These are phyloP conservation scores for Brachyptera putata DNA, from an alignment of 2,888 invertebrate genomes.

Conservation along the genomic window DNA sequence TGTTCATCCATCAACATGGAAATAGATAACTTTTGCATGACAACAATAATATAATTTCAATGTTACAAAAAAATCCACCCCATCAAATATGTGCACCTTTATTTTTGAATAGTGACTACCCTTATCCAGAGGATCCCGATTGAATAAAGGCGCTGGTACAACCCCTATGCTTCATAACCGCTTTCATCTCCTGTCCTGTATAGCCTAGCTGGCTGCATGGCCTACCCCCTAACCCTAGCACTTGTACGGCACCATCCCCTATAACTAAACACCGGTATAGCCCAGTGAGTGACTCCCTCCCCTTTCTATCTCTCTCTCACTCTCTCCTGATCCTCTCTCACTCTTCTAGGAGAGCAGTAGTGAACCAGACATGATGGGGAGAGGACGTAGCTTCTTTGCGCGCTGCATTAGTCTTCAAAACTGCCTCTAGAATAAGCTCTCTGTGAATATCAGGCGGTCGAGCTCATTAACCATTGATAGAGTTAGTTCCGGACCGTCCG, in stretches of 20 bases:
- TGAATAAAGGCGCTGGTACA: slow-evolving; percentile 15
- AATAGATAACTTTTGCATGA: too few relatives aligned
- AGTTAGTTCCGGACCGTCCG: slow-evolving; percentile 7
- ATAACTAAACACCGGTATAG: slow-evolving; percentile 28
- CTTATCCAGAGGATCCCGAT: background rate
- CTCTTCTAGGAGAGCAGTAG: background rate
- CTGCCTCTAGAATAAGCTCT: background rate
- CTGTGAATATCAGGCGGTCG: background rate
- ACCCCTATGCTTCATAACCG: slow-evolving; percentile 22
- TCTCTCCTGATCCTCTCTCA: too few relatives aligned
- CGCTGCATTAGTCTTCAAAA: too few relatives aligned
- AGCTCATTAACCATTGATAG: slow-evolving; percentile 18
- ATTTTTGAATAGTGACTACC: background rate
- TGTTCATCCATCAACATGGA: too few relatives aligned
- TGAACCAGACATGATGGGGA: background rate
- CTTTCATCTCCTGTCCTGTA: slow-evolving; percentile 18
- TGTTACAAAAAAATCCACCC: too few relatives aligned
- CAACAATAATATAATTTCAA: too few relatives aligned
- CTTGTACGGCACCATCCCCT: slow-evolving; percentile 29
- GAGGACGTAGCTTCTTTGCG: too few relatives aligned
- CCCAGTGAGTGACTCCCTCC: background rate
- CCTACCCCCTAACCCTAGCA: slow-evolving; percentile 1
- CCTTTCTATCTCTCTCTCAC: too few relatives aligned
- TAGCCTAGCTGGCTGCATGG: too few relatives aligned
- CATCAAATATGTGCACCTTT: too few relatives aligned